phyloP scores from a whole-genome alignment of 2,888 invertebrate genomes.

The Rhamnusium bicolor region DNA sequence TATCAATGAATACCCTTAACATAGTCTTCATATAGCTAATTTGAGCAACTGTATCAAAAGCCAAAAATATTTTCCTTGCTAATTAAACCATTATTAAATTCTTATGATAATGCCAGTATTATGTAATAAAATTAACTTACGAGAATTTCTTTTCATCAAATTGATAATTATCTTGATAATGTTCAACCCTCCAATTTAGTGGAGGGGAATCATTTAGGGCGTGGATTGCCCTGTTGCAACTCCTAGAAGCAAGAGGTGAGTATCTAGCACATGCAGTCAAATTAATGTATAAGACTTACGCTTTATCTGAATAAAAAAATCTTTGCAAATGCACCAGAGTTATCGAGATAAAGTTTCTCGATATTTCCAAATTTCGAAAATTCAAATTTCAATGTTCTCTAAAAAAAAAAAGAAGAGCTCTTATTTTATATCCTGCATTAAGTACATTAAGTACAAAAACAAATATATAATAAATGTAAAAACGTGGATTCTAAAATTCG shows the following conservation, averaged over 20 bases:
- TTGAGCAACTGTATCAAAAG: no score
- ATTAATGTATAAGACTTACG: slow-evolving; percentile 49
- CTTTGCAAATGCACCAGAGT: slow-evolving; percentile 42
- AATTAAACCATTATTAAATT: no score
- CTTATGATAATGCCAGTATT: no score
- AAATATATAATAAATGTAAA: no score
- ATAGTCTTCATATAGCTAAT: no score
- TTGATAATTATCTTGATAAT: not conserved
- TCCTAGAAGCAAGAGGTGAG: not conserved
- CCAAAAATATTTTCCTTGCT: no score
- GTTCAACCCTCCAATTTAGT: slow-evolving; percentile 5
- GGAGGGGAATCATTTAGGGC: not conserved
- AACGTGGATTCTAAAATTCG: no score
- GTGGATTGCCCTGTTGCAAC: not conserved
- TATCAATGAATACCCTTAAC: no score
- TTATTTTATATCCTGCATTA: no score
- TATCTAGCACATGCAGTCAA: not conserved
- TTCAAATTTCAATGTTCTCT: slow-evolving; percentile 41
- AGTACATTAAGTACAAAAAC: no score
- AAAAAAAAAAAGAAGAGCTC: slow-evolving; percentile 35
- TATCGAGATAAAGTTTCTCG: slow-evolving; percentile 51
- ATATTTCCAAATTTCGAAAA: slow-evolving; percentile 54
- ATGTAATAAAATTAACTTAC: slow-evolving; percentile 1
- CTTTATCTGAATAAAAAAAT: slow-evolving; percentile 47
- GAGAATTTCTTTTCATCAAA: not conserved